Percentiles rank a stretch among this genome's conserved stretches.
These are phyloP conservation scores for Gadopsis marmoratus DNA, from an alignment of 2,797 vertebrate species.

Conservation along the genomic window DNA sequence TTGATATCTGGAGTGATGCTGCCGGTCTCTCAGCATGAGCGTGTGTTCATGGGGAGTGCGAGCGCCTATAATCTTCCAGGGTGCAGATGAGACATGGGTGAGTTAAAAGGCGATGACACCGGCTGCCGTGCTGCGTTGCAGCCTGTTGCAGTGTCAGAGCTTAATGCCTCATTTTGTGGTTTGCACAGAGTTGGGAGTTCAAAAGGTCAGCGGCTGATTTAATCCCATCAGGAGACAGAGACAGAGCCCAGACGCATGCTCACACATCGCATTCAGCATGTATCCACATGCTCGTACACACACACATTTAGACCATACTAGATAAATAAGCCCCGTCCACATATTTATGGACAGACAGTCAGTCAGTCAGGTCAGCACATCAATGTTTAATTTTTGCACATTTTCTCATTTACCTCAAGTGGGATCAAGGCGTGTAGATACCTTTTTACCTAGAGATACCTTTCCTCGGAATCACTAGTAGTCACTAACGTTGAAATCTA, in stretches of 20 bases:
- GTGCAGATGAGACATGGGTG: slow-evolving; percentile 5
- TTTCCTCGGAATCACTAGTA: no score
- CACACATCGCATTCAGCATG: not conserved
- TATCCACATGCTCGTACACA: not conserved
- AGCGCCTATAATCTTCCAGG: not conserved
- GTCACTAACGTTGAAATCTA: no score
- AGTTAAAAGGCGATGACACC: slow-evolving; percentile 16
- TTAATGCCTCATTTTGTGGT: slow-evolving; percentile 28
- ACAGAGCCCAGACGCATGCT: not conserved
- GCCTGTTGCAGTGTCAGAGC: slow-evolving; percentile 11
- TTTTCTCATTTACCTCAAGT: not conserved
- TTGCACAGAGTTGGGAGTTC: slow-evolving; percentile 32
- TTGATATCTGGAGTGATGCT: not conserved
- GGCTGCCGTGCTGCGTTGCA: not conserved
- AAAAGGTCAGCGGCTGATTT: slow-evolving; percentile 53
- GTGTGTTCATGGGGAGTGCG: not conserved
- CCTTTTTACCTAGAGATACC: no score
- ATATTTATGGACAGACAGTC: not conserved
- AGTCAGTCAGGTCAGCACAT: not conserved
- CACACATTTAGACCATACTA: not conserved
- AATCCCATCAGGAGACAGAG: slow-evolving; percentile 29
- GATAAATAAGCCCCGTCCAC: not conserved
- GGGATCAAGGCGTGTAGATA: not conserved
- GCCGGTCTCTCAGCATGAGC: not conserved
- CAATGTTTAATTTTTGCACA: no score